phyloP scores from a whole-genome alignment of 2,113 vertebrate genomes.

The Martes martes region DNA sequence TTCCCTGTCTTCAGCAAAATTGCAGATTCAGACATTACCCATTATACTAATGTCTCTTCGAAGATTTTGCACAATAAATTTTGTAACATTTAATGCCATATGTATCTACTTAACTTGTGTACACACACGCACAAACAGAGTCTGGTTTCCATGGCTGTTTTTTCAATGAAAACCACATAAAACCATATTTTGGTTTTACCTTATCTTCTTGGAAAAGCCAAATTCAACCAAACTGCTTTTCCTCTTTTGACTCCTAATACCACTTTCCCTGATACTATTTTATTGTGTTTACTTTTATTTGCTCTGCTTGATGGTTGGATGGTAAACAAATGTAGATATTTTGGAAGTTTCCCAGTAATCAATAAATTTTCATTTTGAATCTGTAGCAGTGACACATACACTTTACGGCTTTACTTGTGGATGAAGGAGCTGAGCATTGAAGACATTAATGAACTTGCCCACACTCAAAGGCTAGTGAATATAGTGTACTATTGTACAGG shows the following conservation, averaged over 20 bases:
- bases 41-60: not conserved
- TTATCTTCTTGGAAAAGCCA: not conserved
- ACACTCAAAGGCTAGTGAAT: fast-evolving
- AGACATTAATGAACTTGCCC: not conserved
- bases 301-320: not conserved
- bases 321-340: not conserved
- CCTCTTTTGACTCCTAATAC: not conserved
- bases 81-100: not conserved
- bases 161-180: not conserved
- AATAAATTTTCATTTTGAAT: not conserved
- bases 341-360: not conserved
- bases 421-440: not conserved
- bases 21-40: not conserved
- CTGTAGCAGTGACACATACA: not conserved
- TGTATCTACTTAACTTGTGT: not conserved
- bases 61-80: not conserved
- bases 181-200: not conserved
- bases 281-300: not conserved
- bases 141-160: not conserved
- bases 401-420: not conserved
- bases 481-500: no score
- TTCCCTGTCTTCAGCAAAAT: not conserved
- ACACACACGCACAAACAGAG: not conserved
- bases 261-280: not conserved
- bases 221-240: not conserved